Evolutionary conservation across 2,888 invertebrate genomes (phyloP).

Genomic region (Cataglyphis cursor): DNA sequence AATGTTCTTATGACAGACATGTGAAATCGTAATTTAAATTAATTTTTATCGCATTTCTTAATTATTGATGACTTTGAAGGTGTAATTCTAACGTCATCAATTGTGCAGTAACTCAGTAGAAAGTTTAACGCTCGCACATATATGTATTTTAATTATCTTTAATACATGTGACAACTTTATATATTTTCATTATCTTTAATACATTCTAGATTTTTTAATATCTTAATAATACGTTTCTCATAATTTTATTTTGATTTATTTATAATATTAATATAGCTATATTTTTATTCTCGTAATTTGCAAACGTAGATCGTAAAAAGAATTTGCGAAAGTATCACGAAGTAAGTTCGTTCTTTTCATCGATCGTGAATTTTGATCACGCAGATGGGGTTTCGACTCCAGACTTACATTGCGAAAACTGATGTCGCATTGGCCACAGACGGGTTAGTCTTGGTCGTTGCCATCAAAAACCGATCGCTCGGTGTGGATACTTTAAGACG

Average conservation of each 20-base stretch:
- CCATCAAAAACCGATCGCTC: constrained; percentile 83
- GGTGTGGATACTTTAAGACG: constrained; percentile 77
- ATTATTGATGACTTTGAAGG: constrained; percentile 13
- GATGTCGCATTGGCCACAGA: constrained; percentile 24
- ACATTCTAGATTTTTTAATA: background rate
- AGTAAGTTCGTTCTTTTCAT: constrained; percentile 20
- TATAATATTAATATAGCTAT: background rate
- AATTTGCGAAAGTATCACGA: background rate
- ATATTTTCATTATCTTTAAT: constrained; percentile 4
- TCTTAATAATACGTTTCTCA: background rate
- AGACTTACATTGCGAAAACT: constrained; percentile 34
- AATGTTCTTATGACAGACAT: constrained; percentile 30
- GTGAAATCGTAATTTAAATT: constrained; percentile 33
- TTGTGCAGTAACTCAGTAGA: constrained; percentile 1
- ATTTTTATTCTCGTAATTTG: background rate
- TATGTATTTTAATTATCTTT: constrained; percentile 9
- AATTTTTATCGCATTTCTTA: constrained; percentile 37
- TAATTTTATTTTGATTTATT: background rate
- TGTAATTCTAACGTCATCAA: constrained; percentile 17
- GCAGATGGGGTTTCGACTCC: constrained; percentile 57
- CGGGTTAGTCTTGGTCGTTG: constrained; percentile 25
- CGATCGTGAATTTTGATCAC: constrained; percentile 78
- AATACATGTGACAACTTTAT: background rate
- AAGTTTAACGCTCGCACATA: background rate
- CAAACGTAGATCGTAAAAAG: background rate